Conservation (phyloP, 2,797 vertebrate genomes). For the Nasua narica region DNA sequence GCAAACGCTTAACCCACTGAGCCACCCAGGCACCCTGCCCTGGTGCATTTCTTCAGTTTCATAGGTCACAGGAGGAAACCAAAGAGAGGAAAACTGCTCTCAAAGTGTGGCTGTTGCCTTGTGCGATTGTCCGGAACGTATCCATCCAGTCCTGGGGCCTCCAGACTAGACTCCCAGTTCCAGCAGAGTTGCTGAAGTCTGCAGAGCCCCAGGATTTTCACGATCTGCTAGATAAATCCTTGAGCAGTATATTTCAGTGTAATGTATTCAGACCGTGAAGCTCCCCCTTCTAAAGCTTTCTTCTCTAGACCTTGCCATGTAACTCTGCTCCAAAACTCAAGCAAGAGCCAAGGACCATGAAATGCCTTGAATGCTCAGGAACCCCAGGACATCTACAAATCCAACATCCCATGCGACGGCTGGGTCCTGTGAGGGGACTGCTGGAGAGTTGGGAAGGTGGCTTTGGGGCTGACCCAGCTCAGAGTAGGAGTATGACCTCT, state of each 20-base stretch:
- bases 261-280: neutral
- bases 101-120: neutral
- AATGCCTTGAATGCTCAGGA: neutral
- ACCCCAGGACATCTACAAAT: neutral
- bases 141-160: neutral
- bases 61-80: neutral
- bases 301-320: neutral
- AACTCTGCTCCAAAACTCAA: neutral
- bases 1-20: no score
- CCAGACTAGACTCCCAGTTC: neutral
- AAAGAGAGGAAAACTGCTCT: neutral
- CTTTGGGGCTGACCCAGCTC: neutral
- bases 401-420: neutral
- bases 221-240: neutral
- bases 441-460: neutral
- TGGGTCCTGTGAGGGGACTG: neutral
- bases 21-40: neutral
- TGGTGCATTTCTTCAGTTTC: neutral
- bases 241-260: neutral
- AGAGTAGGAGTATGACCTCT: neutral
- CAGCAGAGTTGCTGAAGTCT: neutral
- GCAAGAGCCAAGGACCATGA: neutral
- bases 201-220: neutral
- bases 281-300: neutral
- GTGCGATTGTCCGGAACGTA: fast-evolving